Conservation (phyloP, 2,113 vertebrate species). For the Catharus bicknelli region DNA sequence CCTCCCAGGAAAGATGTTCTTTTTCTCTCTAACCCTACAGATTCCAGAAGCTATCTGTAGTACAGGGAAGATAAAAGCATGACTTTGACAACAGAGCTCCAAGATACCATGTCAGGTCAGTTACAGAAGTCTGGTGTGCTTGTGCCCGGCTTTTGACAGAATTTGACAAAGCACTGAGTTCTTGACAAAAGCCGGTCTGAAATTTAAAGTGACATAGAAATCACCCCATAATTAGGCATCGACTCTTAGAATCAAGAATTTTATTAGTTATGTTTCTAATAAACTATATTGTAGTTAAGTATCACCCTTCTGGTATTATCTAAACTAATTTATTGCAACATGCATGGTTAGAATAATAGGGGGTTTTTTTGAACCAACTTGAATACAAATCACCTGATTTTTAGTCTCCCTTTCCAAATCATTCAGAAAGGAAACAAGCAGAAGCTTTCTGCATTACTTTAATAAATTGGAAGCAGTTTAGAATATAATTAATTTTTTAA, state of each 20-base stretch:
- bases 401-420: not conserved
- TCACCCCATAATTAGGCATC: not conserved
- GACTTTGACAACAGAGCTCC: not conserved
- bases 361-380: not conserved
- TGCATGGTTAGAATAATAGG: not conserved
- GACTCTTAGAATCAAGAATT: not conserved
- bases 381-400: not conserved
- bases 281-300: not conserved
- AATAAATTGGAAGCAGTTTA: not conserved
- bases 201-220: not conserved
- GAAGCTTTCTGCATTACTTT: not conserved
- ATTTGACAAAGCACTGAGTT: not conserved
- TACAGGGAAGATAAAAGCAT: not conserved
- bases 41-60: not conserved
- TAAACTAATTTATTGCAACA: not conserved
- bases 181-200: not conserved
- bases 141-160: not conserved
- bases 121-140: not conserved
- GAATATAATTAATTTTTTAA: not conserved
- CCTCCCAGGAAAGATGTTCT: not conserved
- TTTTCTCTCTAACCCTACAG: not conserved
- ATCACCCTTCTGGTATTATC: not conserved
- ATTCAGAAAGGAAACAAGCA: not conserved
- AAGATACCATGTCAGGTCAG: not conserved
- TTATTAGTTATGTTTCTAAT: not conserved